Conservation (phyloP, 2,888 invertebrate genomes). For the Limnephilus marmoratus region DNA sequence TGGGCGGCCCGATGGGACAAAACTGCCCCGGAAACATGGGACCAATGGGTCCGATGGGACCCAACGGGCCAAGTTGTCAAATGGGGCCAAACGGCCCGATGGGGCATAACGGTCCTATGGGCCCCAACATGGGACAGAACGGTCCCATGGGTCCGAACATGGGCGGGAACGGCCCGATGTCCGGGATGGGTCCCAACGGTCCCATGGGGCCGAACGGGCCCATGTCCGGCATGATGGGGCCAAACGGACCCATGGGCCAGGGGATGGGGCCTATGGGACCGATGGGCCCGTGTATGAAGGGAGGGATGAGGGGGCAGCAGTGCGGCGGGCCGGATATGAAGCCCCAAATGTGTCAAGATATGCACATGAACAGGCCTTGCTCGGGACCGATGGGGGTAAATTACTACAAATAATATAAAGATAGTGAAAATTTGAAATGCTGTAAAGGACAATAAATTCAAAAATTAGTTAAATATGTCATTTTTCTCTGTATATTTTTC, state of each 20-base stretch:
- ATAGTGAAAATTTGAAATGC: no score
- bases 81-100: slow-evolving; percentile 74
- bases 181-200: slow-evolving; percentile 70
- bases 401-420: slow-evolving; percentile 52
- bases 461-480: no score
- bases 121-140: slow-evolving; percentile 71
- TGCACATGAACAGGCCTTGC: slow-evolving; percentile 77
- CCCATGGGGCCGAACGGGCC: slow-evolving; percentile 69
- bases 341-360: slow-evolving; percentile 75
- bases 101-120: slow-evolving; percentile 72
- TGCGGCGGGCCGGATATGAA: slow-evolving; percentile 76
- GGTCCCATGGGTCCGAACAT: slow-evolving; percentile 68
- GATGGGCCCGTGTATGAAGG: slow-evolving; percentile 77
- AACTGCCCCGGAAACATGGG: slow-evolving; percentile 67
- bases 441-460: no score
- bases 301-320: slow-evolving; percentile 74
- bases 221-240: slow-evolving; percentile 69
- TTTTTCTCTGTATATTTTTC: no score
- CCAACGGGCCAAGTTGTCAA: slow-evolving; percentile 66
- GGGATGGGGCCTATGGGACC: slow-evolving; percentile 76
- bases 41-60: slow-evolving; percentile 67
- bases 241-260: slow-evolving; percentile 71
- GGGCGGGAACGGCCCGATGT: slow-evolving; percentile 63
- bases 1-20: slow-evolving; percentile 70
- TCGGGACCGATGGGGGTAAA: slow-evolving; percentile 77